Conservation (phyloP, 2,113 vertebrate genomes). For the Aphyosemion australe region DNA sequence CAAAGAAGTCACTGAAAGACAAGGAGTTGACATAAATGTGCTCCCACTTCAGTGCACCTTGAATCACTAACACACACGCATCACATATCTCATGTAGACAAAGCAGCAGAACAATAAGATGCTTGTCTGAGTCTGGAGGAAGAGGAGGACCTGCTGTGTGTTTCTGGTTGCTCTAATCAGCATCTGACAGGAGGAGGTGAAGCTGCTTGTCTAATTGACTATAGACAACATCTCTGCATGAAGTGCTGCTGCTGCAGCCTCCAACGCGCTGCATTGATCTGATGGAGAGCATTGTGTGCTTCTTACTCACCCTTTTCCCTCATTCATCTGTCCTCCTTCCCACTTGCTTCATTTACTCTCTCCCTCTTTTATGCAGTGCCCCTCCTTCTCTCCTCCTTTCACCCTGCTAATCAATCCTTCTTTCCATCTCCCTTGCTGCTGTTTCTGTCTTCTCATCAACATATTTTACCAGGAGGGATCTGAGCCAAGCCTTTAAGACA, state of each 20-base stretch:
- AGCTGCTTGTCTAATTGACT: slow-evolving; percentile 55
- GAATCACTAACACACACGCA: slow-evolving; percentile 21
- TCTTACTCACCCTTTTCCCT: slow-evolving; percentile 32
- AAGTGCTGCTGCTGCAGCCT: slow-evolving; percentile 38
- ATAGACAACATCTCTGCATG: slow-evolving; percentile 31
- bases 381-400: slow-evolving; percentile 47
- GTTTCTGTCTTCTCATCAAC: slow-evolving; percentile 54
- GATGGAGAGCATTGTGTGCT: slow-evolving; percentile 37
- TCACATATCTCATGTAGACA: slow-evolving; percentile 22
- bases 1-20: not conserved
- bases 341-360: slow-evolving; percentile 43
- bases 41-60: slow-evolving; percentile 15
- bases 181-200: slow-evolving; percentile 59
- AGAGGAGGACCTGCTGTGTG: slow-evolving; percentile 36
- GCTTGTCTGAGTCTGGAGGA: slow-evolving; percentile 39
- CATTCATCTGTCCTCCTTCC: slow-evolving; percentile 47
- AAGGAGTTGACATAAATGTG: slow-evolving; percentile 4
- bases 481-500: slow-evolving; percentile 66
- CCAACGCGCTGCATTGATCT: slow-evolving; percentile 54
- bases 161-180: slow-evolving; percentile 46
- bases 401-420: slow-evolving; percentile 63
- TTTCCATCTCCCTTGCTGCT: slow-evolving; percentile 41
- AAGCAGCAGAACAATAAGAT: slow-evolving; percentile 28
- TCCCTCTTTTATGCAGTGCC: slow-evolving; percentile 44
- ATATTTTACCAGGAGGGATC: slow-evolving; percentile 53